Evolutionary conservation across 2,113 vertebrate species (phyloP).

Genomic region (Prionailurus bengalensis): DNA sequence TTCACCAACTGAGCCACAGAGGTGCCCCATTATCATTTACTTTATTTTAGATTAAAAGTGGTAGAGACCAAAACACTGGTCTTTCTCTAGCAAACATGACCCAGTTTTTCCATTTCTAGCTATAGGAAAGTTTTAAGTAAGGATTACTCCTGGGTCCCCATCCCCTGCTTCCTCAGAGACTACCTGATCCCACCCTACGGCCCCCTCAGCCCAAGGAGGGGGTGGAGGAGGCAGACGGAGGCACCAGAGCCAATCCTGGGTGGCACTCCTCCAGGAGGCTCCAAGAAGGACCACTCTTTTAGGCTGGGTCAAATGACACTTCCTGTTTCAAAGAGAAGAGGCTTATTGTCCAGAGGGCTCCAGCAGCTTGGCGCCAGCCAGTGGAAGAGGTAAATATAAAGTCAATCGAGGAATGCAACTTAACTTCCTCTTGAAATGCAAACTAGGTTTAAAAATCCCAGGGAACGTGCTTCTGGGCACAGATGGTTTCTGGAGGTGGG

Average conservation of each 20-base stretch:
- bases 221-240: not conserved
- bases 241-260: not conserved
- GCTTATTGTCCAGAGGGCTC: conserved; percentile 44
- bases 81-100: conserved; percentile 16
- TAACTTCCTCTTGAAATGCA: conserved; percentile 52
- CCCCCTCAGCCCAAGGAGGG: not conserved
- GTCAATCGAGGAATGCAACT: not conserved
- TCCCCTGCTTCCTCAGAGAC: not conserved
- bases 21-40: not conserved
- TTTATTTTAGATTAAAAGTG: not conserved
- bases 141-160: not conserved
- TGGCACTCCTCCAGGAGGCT: not conserved
- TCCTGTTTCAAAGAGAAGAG: conserved; percentile 69
- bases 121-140: conserved; percentile 40
- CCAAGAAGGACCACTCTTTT: conserved; percentile 6
- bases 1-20: too few relatives aligned
- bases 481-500: not conserved
- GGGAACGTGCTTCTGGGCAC: not conserved
- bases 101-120: not conserved
- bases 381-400: conserved; percentile 53
- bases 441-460: not conserved
- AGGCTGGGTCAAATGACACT: conserved; percentile 57
- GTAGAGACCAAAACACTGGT: not conserved
- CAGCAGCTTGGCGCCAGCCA: conserved; percentile 26
- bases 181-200: not conserved